A percentile compares a stretch with the other conserved stretches of the same genome.
phyloP scores from a whole-genome alignment of 2,888 invertebrate genomes.

The Pammene fasciana region DNA sequence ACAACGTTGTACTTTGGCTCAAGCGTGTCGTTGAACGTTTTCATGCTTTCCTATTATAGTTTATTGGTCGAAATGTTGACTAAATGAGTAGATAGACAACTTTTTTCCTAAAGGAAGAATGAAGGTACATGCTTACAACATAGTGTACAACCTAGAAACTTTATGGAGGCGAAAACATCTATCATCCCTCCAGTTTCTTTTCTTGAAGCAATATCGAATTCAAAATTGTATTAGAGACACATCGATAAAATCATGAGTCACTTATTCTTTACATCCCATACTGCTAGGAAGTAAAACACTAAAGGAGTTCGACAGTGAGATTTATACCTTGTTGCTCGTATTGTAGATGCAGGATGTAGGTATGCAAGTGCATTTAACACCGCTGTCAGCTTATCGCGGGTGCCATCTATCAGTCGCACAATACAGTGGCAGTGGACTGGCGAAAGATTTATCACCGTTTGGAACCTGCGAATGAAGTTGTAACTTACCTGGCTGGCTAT shows the following conservation, averaged over 20 bases:
- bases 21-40: constrained; percentile 15
- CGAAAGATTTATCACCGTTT: constrained; percentile 27
- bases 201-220: too few relatives aligned
- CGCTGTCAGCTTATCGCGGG: constrained; percentile 12
- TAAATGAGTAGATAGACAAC: too few relatives aligned
- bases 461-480: constrained; percentile 11
- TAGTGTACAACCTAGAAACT: too few relatives aligned
- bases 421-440: constrained; percentile 10
- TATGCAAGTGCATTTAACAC: constrained; percentile 26
- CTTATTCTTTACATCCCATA: not conserved
- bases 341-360: too few relatives aligned
- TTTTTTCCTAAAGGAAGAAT: too few relatives aligned
- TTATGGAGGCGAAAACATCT: too few relatives aligned
- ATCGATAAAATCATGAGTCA: too few relatives aligned
- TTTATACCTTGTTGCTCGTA: not conserved
- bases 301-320: not conserved
- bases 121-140: too few relatives aligned
- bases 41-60: constrained; percentile 1
- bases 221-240: too few relatives aligned
- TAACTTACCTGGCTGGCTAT: constrained; percentile 13
- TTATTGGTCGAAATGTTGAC: not conserved
- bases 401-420: constrained; percentile 28
- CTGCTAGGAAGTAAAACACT: not conserved
- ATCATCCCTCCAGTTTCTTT: too few relatives aligned
- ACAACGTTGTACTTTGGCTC: constrained; percentile 43